Conservation (phyloP, 2,888 invertebrate species). For the Agrilus mali region DNA sequence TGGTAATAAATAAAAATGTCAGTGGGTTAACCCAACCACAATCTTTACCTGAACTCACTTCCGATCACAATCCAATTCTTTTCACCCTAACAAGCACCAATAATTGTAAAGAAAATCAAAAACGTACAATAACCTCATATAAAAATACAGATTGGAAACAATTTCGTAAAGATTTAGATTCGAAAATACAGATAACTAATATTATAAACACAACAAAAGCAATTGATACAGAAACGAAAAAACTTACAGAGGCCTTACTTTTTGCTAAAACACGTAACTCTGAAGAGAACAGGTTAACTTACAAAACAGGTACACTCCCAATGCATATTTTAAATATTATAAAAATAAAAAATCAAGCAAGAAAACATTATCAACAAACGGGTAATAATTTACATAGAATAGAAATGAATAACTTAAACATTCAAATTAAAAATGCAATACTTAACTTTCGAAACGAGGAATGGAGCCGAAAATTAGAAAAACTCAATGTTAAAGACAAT, state of each 20-base stretch:
- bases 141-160: too few species aligned
- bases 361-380: neutral
- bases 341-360: neutral
- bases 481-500: neutral
- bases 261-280: too few species aligned
- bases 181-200: too few species aligned
- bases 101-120: too few species aligned
- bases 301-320: neutral
- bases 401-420: neutral
- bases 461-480: neutral
- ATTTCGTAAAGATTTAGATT: too few species aligned
- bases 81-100: too few species aligned
- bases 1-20: constrained; percentile 9
- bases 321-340: neutral
- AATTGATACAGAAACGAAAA: too few species aligned
- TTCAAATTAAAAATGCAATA: neutral
- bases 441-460: neutral
- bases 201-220: too few species aligned
- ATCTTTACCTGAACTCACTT: neutral
- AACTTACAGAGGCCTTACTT: too few species aligned
- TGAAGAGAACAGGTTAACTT: too few species aligned
- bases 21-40: constrained; percentile 5
- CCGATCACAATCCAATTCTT: too few species aligned
- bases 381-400: neutral
- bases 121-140: too few species aligned